phyloP scores from a whole-genome alignment of 2,113 vertebrate genomes.

The Tragelaphus imberbis region DNA sequence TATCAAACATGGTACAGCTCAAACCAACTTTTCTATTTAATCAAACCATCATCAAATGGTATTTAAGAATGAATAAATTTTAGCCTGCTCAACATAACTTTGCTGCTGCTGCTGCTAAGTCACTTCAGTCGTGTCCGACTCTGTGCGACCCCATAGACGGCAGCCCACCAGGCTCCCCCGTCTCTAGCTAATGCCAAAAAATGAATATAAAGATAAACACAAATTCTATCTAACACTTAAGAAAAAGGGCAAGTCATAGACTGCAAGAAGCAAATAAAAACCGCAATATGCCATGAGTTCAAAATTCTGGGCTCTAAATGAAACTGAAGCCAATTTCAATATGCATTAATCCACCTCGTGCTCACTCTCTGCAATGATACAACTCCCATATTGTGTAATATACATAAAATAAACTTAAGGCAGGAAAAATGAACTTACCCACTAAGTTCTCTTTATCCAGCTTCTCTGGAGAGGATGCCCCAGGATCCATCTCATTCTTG shows the following conservation, averaged over 20 bases:
- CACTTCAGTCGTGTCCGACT: too few species aligned
- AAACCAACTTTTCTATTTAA: not conserved
- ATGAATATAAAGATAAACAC: not conserved
- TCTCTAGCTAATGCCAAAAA: not conserved
- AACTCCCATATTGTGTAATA: fast-evolving
- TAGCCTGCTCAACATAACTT: not conserved
- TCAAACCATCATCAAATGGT: not conserved
- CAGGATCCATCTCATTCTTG: conserved; percentile 64
- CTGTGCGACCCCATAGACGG: too few species aligned
- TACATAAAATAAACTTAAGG: not conserved
- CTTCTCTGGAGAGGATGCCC: conserved; percentile 53
- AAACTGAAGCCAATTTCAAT: not conserved
- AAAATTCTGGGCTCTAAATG: not conserved
- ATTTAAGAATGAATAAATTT: not conserved
- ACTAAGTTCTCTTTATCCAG: conserved; percentile 80
- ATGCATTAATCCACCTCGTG: fast-evolving
- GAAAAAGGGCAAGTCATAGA: not conserved
- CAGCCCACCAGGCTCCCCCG: too few species aligned
- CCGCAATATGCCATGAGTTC: not conserved
- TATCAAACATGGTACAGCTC: not conserved
- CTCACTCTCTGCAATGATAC: too few species aligned
- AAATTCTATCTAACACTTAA: not conserved
- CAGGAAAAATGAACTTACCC: conserved; percentile 77
- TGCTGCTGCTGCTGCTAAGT: too few species aligned
- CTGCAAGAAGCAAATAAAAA: not conserved